Conservation (phyloP, 2,113 vertebrate species). For the Centrocercus urophasianus region DNA sequence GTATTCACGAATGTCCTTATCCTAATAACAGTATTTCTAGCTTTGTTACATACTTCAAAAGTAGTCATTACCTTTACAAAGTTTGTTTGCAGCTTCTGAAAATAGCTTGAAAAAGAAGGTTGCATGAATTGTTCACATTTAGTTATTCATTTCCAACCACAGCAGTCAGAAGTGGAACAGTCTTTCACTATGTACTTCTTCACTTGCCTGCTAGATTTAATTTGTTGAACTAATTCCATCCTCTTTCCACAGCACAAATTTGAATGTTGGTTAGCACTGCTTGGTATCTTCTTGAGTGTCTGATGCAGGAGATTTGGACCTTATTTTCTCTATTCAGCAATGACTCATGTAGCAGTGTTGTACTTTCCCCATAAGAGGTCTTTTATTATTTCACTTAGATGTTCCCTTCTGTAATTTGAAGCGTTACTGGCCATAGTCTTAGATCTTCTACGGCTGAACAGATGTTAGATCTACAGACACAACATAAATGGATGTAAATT, state of each 20-base stretch:
- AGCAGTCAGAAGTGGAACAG: not conserved
- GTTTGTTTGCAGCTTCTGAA: not conserved
- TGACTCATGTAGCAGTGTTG: fast-evolving
- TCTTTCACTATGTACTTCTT: not conserved
- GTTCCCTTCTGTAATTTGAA: not conserved
- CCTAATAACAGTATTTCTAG: not conserved
- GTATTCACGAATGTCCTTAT: not conserved
- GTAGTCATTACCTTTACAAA: not conserved
- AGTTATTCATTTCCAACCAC: not conserved
- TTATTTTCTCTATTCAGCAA: not conserved
- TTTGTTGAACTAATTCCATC: not conserved
- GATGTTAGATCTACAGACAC: not conserved
- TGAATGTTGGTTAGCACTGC: not conserved
- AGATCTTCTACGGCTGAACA: not conserved
- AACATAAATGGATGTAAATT: not conserved
- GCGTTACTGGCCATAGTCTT: not conserved
- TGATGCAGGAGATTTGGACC: not conserved
- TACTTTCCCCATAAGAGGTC: not conserved
- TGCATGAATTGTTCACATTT: not conserved
- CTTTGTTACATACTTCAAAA: not conserved
- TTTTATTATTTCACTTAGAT: not conserved
- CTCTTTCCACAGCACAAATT: not conserved
- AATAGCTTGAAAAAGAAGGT: not conserved
- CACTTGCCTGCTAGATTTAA: not conserved
- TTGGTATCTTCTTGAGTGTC: not conserved